Conservation (phyloP, 2,888 invertebrate genomes). For the Hymenopus coronatus region DNA sequence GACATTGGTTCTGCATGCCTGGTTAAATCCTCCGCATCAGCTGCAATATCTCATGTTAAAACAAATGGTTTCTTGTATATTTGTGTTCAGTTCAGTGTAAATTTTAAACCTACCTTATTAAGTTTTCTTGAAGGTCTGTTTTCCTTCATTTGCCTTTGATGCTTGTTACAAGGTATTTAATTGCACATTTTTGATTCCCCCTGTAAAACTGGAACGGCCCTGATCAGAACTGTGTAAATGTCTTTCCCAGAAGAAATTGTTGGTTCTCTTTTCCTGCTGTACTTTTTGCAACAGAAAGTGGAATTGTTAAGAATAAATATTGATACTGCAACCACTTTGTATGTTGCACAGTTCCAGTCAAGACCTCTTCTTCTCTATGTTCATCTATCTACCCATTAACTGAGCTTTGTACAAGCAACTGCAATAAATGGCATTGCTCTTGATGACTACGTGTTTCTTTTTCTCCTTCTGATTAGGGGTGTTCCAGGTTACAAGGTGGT, state of each 20-base stretch:
- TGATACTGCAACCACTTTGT: neutral
- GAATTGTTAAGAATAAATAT: neutral
- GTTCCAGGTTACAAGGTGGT: constrained; percentile 46
- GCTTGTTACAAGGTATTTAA: neutral
- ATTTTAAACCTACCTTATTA: neutral
- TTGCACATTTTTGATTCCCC: neutral
- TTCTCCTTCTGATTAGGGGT: constrained; percentile 49
- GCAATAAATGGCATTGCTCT: constrained; percentile 30
- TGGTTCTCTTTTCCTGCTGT: neutral
- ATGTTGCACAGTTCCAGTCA: constrained; percentile 9
- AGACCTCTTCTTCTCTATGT: constrained; percentile 16
- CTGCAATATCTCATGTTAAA: neutral
- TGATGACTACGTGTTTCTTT: constrained; percentile 12
- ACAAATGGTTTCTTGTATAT: neutral
- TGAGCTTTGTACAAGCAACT: constrained; percentile 25
- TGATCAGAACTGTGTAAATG: constrained; percentile 13
- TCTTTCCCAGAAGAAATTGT: neutral
- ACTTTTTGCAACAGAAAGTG: neutral
- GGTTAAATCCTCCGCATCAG: neutral
- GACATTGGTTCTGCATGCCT: neutral
- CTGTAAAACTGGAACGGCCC: constrained; percentile 24
- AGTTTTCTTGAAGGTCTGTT: neutral
- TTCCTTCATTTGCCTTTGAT: neutral
- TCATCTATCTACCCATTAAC: constrained; percentile 3
- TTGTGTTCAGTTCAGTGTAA: neutral